These are phyloP conservation scores for Synanthedon vespiformis DNA, from an alignment of 2,888 invertebrate species.

Conservation along the genomic window DNA sequence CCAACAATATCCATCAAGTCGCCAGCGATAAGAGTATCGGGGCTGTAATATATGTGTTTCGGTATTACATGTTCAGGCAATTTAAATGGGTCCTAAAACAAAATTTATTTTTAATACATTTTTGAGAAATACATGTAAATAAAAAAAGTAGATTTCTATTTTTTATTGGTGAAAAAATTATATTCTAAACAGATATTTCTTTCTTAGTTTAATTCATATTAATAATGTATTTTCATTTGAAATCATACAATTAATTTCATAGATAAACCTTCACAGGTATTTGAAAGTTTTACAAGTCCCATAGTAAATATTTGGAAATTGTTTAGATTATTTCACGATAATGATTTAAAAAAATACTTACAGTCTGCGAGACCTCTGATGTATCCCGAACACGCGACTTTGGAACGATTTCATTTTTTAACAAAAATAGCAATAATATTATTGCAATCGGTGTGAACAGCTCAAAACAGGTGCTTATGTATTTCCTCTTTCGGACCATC, in stretches of 20 bases:
- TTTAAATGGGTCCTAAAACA: background rate
- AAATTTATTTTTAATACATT: background rate
- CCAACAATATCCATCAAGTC: background rate
- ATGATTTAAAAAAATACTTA: background rate
- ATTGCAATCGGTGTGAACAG: slow-evolving; percentile 17
- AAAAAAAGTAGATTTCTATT: no score
- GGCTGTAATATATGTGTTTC: background rate
- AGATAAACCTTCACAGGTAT: no score
- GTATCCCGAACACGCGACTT: background rate
- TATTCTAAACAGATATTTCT: no score
- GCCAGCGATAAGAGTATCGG: background rate
- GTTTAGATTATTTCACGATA: no score
- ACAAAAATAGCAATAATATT: background rate
- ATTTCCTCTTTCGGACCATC: slow-evolving; percentile 24
- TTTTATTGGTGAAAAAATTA: no score
- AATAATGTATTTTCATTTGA: no score
- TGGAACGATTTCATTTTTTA: background rate
- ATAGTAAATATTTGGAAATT: no score
- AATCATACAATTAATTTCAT: no score
- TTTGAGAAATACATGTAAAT: no score
- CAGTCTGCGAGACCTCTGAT: background rate
- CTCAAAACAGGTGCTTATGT: slow-evolving; percentile 25
- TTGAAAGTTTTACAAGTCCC: no score
- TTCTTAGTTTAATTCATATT: no score
- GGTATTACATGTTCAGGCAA: background rate